A percentile compares a stretch with the other conserved stretches of the same genome.
Evolutionary conservation across 1,140 invertebrate species (phyloP).

Genomic region (Venustaconcha ellipsiformis): DNA sequence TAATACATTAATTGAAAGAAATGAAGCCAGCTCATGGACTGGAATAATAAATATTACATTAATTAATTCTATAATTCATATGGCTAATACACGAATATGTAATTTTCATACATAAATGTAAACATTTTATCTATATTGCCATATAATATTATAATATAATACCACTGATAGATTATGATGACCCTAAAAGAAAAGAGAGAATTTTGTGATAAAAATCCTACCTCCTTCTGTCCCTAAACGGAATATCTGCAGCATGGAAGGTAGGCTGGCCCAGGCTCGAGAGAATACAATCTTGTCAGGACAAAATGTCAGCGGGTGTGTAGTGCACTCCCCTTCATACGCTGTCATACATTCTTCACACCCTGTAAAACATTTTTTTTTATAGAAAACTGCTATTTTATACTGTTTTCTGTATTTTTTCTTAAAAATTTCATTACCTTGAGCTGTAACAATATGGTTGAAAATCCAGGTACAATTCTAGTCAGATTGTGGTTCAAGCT

Average conservation of each 20-base stretch:
- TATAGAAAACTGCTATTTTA: not conserved
- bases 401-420: no score
- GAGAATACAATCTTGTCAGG: constrained; percentile 81
- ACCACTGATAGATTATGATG: not conserved
- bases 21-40: no score
- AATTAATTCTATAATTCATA: not conserved
- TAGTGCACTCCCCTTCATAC: constrained; percentile 71
- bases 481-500: no score
- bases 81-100: not conserved
- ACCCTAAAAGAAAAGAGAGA: not conserved
- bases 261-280: constrained; percentile 80
- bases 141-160: not conserved
- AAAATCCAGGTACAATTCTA: no score
- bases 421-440: no score
- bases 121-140: not conserved
- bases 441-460: no score
- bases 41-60: no score
- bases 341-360: constrained; percentile 73
- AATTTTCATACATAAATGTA: no score
- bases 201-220: not conserved
- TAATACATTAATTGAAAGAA: not conserved
- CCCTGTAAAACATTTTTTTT: constrained; percentile 47
- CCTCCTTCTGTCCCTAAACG: constrained; percentile 63
- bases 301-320: constrained; percentile 74
- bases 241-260: constrained; percentile 74